Evolutionary conservation across 2,113 vertebrate genomes (phyloP).

Genomic region (Morone saxatilis): DNA sequence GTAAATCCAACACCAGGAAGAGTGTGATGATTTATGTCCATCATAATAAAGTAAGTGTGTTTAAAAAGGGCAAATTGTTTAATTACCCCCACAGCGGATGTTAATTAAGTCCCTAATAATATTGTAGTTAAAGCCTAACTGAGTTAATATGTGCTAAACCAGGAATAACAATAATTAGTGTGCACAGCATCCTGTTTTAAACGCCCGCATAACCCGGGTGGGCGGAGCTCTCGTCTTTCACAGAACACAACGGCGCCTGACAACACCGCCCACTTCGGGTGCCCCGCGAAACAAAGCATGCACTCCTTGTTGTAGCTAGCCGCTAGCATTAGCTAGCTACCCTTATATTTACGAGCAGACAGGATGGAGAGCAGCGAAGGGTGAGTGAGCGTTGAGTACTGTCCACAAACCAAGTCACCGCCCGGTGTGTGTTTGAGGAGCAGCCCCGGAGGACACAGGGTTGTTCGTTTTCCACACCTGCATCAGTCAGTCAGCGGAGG

Average conservation of each 20-base stretch:
- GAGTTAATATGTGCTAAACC: neutral
- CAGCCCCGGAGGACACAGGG: neutral
- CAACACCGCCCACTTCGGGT: conserved; percentile 53
- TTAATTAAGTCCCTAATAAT: neutral
- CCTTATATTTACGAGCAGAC: neutral
- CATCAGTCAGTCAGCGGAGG: neutral
- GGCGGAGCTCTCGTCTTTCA: conserved; percentile 1
- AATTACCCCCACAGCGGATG: neutral
- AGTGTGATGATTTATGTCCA: no score
- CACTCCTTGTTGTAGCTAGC: conserved; percentile 31
- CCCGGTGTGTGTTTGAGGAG: neutral
- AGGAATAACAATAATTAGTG: no score
- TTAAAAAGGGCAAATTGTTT: neutral
- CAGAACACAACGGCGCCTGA: rapidly evolving
- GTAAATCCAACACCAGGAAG: no score
- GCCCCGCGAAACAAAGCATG: conserved; percentile 6
- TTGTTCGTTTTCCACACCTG: neutral
- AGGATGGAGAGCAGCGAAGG: conserved; percentile 72
- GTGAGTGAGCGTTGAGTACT: conserved; percentile 65
- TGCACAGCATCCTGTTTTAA: neutral
- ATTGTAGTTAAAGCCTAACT: neutral
- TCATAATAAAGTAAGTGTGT: no score
- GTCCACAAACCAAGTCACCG: neutral
- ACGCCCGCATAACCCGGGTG: neutral
- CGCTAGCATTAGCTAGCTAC: conserved; percentile 48